phyloP scores from a whole-genome alignment of 1,140 invertebrate genomes.

The Drosophila auraria region DNA sequence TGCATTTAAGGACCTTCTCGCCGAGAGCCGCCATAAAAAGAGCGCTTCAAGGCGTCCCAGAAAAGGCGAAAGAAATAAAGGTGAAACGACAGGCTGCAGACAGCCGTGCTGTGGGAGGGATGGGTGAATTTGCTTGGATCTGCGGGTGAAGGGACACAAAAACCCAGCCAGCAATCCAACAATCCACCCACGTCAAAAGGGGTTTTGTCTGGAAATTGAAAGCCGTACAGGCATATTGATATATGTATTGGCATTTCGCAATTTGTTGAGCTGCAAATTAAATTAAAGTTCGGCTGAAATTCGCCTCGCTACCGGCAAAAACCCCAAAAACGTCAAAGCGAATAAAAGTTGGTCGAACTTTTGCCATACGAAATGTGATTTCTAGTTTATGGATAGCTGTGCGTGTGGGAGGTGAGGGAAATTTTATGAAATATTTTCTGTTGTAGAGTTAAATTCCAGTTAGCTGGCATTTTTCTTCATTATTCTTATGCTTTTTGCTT shows the following conservation, averaged over 20 bases:
- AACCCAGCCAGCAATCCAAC: background rate
- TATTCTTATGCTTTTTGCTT: background rate
- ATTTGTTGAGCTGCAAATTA: conserved; percentile 46
- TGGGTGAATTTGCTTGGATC: conserved; percentile 23
- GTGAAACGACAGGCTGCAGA: conserved; percentile 58
- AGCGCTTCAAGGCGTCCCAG: conserved; percentile 25
- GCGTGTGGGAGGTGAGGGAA: background rate
- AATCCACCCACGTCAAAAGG: conserved; percentile 30
- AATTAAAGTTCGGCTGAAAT: conserved; percentile 43
- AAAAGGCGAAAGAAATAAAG: conserved; percentile 29
- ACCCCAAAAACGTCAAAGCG: conserved; percentile 35
- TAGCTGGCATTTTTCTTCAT: background rate
- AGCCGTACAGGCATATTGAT: conserved; percentile 22
- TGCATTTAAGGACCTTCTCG: conserved; percentile 37
- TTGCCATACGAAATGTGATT: conserved; percentile 18
- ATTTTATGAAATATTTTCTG: background rate
- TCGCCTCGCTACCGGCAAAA: background rate
- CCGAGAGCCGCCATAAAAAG: conserved; percentile 33
- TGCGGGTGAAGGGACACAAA: conserved; percentile 15
- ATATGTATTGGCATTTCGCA: conserved; percentile 50
- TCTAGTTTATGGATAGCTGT: conserved; percentile 11
- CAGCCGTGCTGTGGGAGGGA: conserved; percentile 28
- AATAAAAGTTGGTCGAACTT: conserved; percentile 31
- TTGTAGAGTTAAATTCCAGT: background rate
- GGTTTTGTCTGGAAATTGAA: conserved; percentile 41